These are phyloP conservation scores for Trachelus troglodyta DNA, from an alignment of 2,888 invertebrate genomes.

Conservation along the genomic window DNA sequence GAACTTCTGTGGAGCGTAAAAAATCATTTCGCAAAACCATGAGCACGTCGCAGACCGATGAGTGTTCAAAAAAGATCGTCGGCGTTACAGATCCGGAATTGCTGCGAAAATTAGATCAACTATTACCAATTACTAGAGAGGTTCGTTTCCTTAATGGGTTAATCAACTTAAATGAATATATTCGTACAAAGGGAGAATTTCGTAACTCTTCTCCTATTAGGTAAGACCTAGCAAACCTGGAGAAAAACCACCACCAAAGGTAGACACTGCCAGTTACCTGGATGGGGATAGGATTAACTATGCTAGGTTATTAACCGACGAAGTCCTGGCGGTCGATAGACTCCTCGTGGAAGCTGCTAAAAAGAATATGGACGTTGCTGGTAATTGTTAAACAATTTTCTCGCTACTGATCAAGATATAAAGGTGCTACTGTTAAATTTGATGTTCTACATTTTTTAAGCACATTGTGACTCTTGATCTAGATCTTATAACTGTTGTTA, in stretches of 20 bases:
- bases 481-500: not conserved
- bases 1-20: constrained; percentile 68
- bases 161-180: not conserved
- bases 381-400: constrained; percentile 51
- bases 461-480: not conserved
- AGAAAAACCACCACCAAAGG: constrained; percentile 44
- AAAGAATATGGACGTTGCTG: constrained; percentile 74
- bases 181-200: not conserved
- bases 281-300: constrained; percentile 83
- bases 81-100: constrained; percentile 78
- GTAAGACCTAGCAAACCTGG: constrained; percentile 50
- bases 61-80: constrained; percentile 64
- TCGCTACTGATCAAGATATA: not conserved
- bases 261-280: constrained; percentile 72
- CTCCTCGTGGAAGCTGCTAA: constrained; percentile 86
- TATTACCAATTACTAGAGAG: constrained; percentile 66
- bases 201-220: constrained; percentile 28
- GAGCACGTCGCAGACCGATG: constrained; percentile 70
- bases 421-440: not conserved
- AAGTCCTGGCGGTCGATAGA: constrained; percentile 86
- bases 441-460: not conserved
- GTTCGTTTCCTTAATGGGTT: constrained; percentile 29
- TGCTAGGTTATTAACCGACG: constrained; percentile 85
- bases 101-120: constrained; percentile 74
- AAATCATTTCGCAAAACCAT: constrained; percentile 77